Evolutionary conservation across 2,888 invertebrate species (phyloP).

Genomic region (Linyphia triangularis): DNA sequence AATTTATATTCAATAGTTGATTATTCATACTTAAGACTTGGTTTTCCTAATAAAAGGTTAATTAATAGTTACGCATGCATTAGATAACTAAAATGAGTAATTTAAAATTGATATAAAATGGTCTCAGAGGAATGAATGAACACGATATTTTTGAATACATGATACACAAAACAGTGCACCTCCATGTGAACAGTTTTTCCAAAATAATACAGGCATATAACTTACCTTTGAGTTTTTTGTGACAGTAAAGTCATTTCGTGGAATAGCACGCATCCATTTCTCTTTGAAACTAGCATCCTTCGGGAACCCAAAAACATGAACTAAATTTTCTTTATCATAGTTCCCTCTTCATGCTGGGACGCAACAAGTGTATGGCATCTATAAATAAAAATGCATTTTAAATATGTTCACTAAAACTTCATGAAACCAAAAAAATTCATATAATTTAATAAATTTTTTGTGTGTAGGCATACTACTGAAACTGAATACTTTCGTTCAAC

Average conservation of each 20-base stretch:
- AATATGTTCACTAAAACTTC: no score
- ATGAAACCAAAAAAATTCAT: no score
- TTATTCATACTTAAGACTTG: no score
- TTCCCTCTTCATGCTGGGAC: not conserved
- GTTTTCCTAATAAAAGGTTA: not conserved
- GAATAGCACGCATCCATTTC: not conserved
- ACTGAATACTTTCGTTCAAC: no score
- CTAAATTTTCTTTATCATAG: not conserved
- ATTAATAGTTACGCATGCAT: not conserved
- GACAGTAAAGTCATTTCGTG: not conserved
- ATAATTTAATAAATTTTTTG: no score
- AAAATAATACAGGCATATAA: not conserved
- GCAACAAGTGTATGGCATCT: conserved; percentile 9
- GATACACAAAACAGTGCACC: not conserved
- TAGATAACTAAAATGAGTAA: not conserved
- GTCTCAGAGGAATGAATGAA: not conserved
- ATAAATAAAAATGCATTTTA: no score
- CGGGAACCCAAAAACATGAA: not conserved
- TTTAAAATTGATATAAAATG: no score
- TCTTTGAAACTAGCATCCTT: not conserved
- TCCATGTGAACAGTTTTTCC: not conserved
- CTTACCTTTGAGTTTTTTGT: conserved; percentile 6
- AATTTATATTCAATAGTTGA: no score
- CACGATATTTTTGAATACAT: not conserved
- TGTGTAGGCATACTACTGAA: no score